Evolutionary conservation across 2,113 vertebrate species (phyloP).

Genomic region (Myocastor coypus): DNA sequence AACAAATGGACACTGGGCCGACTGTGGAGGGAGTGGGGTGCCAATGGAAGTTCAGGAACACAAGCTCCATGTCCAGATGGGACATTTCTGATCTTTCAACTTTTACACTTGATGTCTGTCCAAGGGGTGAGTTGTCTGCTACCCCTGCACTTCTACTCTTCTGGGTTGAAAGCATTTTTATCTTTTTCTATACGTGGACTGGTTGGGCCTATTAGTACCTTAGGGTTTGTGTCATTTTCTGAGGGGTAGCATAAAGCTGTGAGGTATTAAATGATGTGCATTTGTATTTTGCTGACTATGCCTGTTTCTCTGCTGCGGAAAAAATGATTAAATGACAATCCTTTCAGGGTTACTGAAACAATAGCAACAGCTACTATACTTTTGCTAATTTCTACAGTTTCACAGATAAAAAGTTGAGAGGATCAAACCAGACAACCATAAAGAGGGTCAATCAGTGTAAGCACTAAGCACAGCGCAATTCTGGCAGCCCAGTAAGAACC

Average conservation of each 20-base stretch:
- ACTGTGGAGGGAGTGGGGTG: background rate
- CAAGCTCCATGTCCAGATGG: conserved; percentile 61
- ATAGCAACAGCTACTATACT: background rate
- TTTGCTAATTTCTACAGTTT: conserved; percentile 25
- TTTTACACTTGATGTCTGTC: conserved; percentile 50
- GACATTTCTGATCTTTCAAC: conserved; percentile 34
- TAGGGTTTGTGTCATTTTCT: background rate
- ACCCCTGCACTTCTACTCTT: background rate
- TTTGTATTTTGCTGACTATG: conserved; percentile 14
- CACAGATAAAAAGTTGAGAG: conserved; percentile 44
- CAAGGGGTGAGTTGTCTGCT: background rate
- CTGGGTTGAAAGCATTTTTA: conserved; percentile 1
- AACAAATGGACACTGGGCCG: conserved; percentile 34
- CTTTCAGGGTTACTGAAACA: conserved; percentile 32
- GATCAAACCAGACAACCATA: background rate
- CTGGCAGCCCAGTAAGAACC: background rate
- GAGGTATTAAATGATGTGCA: background rate
- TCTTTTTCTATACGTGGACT: background rate
- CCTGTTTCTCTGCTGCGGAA: background rate
- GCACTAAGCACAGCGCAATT: background rate
- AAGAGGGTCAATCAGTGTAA: background rate
- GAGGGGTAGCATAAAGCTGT: background rate
- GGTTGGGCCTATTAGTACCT: background rate
- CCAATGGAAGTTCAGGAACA: conserved; percentile 53
- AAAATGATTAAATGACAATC: background rate